Percentiles rank a stretch among this genome's conserved stretches.
phyloP scores from a whole-genome alignment of 2,113 vertebrate genomes.

The Macheiramphus alcinus region DNA sequence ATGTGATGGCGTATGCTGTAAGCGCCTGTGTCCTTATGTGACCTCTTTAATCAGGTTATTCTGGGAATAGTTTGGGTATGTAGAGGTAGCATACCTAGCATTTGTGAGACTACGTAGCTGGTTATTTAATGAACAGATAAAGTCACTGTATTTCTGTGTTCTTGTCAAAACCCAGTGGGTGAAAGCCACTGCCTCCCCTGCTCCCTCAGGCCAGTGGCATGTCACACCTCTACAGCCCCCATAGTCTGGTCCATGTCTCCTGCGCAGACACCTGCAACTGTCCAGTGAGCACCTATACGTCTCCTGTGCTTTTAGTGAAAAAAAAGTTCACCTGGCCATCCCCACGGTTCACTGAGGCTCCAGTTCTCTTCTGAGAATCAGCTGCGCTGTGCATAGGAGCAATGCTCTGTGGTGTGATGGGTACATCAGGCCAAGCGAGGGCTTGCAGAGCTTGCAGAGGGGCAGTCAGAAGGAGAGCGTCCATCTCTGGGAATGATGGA shows the following conservation, averaged over 20 bases:
- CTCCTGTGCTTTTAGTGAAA: not conserved
- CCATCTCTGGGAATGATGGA: not conserved
- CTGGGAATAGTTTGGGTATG: not conserved
- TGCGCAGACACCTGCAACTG: not conserved
- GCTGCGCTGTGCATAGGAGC: not conserved
- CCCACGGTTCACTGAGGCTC: not conserved
- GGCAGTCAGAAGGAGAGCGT: not conserved
- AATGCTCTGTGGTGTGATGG: not conserved
- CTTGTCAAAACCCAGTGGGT: not conserved
- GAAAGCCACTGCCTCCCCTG: not conserved
- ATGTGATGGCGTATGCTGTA: not conserved
- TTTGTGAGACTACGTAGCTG: not conserved
- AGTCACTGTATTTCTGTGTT: not conserved
- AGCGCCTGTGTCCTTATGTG: not conserved
- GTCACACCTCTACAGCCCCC: not conserved
- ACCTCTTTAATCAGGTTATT: not conserved
- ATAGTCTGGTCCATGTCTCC: not conserved
- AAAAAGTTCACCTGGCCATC: not conserved
- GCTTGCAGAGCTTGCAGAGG: not conserved
- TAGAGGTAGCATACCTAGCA: not conserved
- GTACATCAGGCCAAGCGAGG: accelerated
- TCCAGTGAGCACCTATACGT: not conserved
- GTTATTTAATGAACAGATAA: not conserved
- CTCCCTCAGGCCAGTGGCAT: not conserved
- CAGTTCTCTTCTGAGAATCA: not conserved